These are phyloP conservation scores for Camelus dromedarius DNA, from an alignment of 2,113 vertebrate genomes.

Conservation along the genomic window DNA sequence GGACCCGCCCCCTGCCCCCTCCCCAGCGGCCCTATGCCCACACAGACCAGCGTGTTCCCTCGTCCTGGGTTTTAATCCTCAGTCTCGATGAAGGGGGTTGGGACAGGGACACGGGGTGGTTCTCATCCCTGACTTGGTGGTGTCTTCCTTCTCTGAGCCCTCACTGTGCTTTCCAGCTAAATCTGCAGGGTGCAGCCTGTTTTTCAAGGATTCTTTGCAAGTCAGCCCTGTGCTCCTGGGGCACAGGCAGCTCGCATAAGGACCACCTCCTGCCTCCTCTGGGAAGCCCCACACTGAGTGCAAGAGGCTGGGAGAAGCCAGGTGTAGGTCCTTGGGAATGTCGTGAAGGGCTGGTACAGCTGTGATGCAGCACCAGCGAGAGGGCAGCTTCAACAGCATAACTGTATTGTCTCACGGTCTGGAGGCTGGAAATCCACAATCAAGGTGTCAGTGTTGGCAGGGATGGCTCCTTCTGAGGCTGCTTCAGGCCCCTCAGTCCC, in stretches of 20 bases:
- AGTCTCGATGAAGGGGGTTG: fast-evolving
- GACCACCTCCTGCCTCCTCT: too few relatives aligned
- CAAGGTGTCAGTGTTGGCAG: neutral
- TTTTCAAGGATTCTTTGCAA: too few relatives aligned
- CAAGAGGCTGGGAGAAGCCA: fast-evolving
- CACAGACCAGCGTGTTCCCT: too few relatives aligned
- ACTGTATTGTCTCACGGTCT: fast-evolving
- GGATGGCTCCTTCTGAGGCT: neutral
- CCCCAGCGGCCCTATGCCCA: neutral
- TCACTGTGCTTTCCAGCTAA: neutral
- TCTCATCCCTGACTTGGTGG: too few relatives aligned
- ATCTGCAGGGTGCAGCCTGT: fast-evolving
- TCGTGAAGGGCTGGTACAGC: neutral
- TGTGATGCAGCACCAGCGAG: fast-evolving
- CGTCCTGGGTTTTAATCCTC: neutral
- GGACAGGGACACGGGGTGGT: fast-evolving
- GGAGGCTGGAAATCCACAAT: fast-evolving
- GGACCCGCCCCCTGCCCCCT: fast-evolving
- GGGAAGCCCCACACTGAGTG: fast-evolving
- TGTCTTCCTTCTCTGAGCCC: neutral
- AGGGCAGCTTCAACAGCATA: fast-evolving
- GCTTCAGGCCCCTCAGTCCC: too few relatives aligned
- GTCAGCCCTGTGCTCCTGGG: fast-evolving
- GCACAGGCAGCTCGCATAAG: fast-evolving
- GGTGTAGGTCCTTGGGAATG: fast-evolving